Conservation (phyloP, 2,888 invertebrate species). For the Malachius bipustulatus region DNA sequence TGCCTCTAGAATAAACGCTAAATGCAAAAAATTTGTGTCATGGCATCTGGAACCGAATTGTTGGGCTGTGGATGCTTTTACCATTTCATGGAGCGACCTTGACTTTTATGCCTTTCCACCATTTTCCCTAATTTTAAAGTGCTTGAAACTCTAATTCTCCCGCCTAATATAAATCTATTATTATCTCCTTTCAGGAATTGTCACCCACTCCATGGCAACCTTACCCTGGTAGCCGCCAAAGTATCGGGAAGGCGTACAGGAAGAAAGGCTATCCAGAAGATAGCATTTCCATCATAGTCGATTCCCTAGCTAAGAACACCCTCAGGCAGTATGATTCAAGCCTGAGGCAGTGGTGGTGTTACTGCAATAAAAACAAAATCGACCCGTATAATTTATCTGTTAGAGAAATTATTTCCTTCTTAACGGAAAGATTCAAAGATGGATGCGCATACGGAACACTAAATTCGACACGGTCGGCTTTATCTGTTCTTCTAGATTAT, state of each 20-base stretch:
- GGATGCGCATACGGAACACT: constrained; percentile 3
- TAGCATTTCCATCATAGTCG: constrained; percentile 13
- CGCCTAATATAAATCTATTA: too few species aligned
- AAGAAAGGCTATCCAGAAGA: too few species aligned
- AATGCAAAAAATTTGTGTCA: constrained; percentile 18
- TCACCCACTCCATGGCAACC: too few species aligned
- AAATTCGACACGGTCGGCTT: background rate
- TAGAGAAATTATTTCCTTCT: background rate
- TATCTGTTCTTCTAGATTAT: constrained; percentile 1
- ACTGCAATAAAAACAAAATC: constrained; percentile 14
- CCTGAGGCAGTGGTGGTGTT: constrained; percentile 14
- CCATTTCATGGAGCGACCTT: constrained; percentile 13
- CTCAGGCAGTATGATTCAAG: constrained; percentile 14
- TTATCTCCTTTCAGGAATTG: too few species aligned
- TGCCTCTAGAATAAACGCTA: constrained; percentile 18
- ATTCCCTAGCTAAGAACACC: constrained; percentile 12
- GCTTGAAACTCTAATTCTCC: too few species aligned
- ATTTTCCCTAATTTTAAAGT: constrained; percentile 19
- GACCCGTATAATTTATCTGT: constrained; percentile 1
- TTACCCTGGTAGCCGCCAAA: too few species aligned
- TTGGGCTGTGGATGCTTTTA: constrained; percentile 18
- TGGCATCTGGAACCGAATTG: constrained; percentile 17
- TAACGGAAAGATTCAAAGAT: background rate
- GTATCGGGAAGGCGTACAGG: too few species aligned
- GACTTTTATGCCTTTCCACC: constrained; percentile 21